Base-by-base conservation (phyloP, 2,797 vertebrate genomes). In the Sciurus vulgaris region DNA sequence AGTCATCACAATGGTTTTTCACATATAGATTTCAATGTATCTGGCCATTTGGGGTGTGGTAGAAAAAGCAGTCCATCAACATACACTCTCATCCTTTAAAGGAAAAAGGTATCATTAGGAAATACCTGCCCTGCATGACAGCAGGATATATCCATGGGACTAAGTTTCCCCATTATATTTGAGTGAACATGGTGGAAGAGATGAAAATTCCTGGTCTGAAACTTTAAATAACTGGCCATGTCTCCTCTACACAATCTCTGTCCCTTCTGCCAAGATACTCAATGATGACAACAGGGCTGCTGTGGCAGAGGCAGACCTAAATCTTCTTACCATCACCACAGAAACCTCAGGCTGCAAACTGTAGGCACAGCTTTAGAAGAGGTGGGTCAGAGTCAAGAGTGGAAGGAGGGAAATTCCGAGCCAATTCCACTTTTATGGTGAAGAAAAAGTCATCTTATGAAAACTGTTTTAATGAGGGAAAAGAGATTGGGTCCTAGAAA, bases 51-150 rank as follows among this genome's bases (percentile, higher is more conserved):
- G 4, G 18, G 17, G 24, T 63, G 26, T 47, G 54, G 6, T 38
- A 70, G 85, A 63, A 88, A 86, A 67, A 74, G 56, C 51, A 79
- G 11, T 63, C 56, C 5, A 78, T 63, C 63, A 51, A 89, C 4
- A 89, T 47, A 9, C 78, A 65, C 35, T 84, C 59, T 87, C 51
- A 14, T 94, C 81, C 90, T 82, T 91, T n/a, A 90, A 44, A 81
- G 38, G 38, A 61, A 87, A n/a, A 79, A 7, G 2, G 7, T 35
- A 10, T 44, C 73, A 38, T 14, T 63, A 49, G 65, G 56, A 92
- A 93, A 77, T 51, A 63, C 54, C 30, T 70, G 61, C 28, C 69
- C 24, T 72, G 26, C 67, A 54, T 44, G 30, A 47, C 24, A 70
- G 20, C 47, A 63, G 54, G 54, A 86, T 84, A 56, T 17, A 76